These are phyloP conservation scores for Coleophora deauratella DNA, from an alignment of 2,888 invertebrate genomes.

Conservation along the genomic window DNA sequence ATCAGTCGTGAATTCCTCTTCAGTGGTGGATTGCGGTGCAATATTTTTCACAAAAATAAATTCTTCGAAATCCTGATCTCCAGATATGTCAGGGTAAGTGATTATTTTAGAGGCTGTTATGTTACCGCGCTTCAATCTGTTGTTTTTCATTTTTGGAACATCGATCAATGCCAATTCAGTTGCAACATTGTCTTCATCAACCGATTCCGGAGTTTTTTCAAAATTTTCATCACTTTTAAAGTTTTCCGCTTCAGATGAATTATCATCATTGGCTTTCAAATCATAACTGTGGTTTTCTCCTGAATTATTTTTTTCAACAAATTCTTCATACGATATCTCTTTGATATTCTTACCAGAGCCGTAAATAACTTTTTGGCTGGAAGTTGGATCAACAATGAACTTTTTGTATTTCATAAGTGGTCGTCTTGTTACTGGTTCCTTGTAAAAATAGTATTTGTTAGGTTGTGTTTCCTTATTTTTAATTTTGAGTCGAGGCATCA, in stretches of 20 bases:
- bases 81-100: no score
- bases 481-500: constrained; percentile 20
- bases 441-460: background rate
- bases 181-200: background rate
- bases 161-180: background rate
- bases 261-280: background rate
- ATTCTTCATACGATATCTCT: constrained; percentile 7
- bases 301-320: constrained; percentile 10
- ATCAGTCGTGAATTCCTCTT: no score
- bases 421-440: constrained; percentile 6
- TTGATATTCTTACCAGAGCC: constrained; percentile 1
- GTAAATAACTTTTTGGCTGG: background rate
- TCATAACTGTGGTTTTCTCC: background rate
- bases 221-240: no score
- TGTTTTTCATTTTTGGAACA: constrained; percentile 1
- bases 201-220: background rate
- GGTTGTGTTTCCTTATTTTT: constrained; percentile 2
- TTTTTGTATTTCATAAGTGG: constrained; percentile 12
- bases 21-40: no score
- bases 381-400: constrained; percentile 7
- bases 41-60: constrained; percentile 20
- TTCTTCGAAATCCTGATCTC: constrained; percentile 16
- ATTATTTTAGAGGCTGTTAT: background rate
- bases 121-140: background rate
- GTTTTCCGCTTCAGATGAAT: no score